These are phyloP conservation scores for Cremastobaeus sp. DNA, from an alignment of 2,888 invertebrate species.

Conservation along the genomic window DNA sequence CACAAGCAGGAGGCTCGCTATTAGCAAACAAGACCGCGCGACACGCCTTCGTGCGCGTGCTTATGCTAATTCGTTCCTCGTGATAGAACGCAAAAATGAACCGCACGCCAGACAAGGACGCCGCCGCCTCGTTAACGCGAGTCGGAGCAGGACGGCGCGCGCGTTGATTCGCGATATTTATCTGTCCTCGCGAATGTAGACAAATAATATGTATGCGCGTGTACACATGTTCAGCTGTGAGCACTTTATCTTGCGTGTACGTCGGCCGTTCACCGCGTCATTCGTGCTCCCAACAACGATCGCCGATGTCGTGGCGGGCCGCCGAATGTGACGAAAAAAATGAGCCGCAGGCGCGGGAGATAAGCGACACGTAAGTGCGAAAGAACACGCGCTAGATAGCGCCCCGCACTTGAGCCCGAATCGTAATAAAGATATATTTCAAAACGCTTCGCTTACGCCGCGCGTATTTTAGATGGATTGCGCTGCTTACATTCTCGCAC, in stretches of 20 bases:
- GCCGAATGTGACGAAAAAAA: conserved; percentile 59
- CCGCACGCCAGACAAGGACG: conserved; percentile 14
- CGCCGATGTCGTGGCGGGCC: conserved; percentile 42
- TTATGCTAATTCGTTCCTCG: conserved; percentile 55
- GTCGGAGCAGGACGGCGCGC: background rate
- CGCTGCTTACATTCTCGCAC: conserved; percentile 47
- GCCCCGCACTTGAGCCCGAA: conserved; percentile 41
- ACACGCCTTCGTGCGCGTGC: conserved; percentile 59
- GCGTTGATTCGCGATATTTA: conserved; percentile 62
- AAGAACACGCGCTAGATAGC: conserved; percentile 56
- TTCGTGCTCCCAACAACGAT: conserved; percentile 59
- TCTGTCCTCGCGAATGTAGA: conserved; percentile 54
- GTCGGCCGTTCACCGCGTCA: conserved; percentile 61
- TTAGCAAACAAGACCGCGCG: conserved; percentile 59
- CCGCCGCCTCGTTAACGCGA: background rate
- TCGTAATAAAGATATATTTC: conserved; percentile 58
- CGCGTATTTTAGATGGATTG: conserved; percentile 38
- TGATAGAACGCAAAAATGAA: conserved; percentile 44
- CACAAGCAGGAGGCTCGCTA: conserved; percentile 51
- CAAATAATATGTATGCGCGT: conserved; percentile 54
- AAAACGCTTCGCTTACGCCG: conserved; percentile 40
- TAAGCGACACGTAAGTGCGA: conserved; percentile 61
- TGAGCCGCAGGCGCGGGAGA: conserved; percentile 45
- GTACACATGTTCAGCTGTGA: conserved; percentile 45
- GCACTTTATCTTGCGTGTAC: conserved; percentile 61